Evolutionary conservation across 2,888 invertebrate species (phyloP), one percentile per base, ranked within the genome.

Genomic region (Maniola hyperantus): DNA sequence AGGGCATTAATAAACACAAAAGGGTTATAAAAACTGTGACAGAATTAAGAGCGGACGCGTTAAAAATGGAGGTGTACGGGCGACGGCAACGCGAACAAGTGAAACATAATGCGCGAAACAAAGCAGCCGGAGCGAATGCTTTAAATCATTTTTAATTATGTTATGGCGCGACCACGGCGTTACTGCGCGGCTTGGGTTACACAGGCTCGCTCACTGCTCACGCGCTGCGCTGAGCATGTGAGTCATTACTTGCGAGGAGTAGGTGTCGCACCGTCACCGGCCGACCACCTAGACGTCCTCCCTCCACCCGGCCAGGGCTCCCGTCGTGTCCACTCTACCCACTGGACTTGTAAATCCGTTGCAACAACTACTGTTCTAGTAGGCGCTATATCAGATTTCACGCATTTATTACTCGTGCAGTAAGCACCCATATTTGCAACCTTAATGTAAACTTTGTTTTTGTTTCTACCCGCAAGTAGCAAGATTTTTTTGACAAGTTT

Each of bases 61-160:
- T 88, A 88, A 89, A 84, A 88, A 88, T 84, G 84, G 81, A 82
- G 83, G 85, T 83, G 83, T 82, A 82, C 80, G 80, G 83, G 83
- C 80, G 80, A 84, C 81, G 81, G 87, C 85, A 84, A 87, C 88
- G 90, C 84, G 88, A 90, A 91, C 92, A 91, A 89, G 91, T 91
- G 91, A 91, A 92, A 92, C 88, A 92, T 90, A 90, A 92, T 87
- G 92, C 92, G 92, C 90, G 91, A 92, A 92, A 92, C 91, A 92
- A 92, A 91, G 91, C 92, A 91, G 92, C 89, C 92, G 91, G 87
- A 88, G 91, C 92, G 91, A 91, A 91, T 90, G 91, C 90, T 84
- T 90, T 92, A 92, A 92, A 92, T 92, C 92, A 92, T 91, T 92
- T 92, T 92, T 92, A 92, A 92, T 92, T 92, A 92, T 92, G 92